These are phyloP conservation scores for Agonum fuliginosum DNA, from an alignment of 2,888 invertebrate species.

Conservation along the genomic window DNA sequence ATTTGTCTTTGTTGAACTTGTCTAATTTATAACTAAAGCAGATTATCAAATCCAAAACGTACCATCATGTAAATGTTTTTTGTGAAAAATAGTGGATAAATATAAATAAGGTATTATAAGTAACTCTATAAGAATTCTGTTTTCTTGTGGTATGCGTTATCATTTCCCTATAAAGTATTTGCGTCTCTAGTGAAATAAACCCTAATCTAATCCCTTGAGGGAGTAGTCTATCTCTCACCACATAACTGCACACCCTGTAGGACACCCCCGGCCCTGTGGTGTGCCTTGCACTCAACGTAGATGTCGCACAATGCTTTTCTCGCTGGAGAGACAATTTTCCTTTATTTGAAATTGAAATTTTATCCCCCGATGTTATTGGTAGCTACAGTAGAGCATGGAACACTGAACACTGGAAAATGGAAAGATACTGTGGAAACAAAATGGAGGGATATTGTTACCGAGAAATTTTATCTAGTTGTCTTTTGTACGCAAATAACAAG, in stretches of 20 bases:
- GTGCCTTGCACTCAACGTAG: not conserved
- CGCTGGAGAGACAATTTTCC: slow-evolving; percentile 25
- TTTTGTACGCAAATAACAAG: not conserved
- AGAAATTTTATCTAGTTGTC: not conserved
- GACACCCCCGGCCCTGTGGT: not conserved
- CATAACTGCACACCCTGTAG: not conserved
- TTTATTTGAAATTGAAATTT: slow-evolving; percentile 51
- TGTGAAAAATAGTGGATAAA: too few species aligned
- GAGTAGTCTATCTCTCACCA: not conserved
- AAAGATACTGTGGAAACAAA: not conserved
- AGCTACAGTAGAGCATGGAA: too few species aligned
- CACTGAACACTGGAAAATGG: not conserved
- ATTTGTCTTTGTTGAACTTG: too few species aligned
- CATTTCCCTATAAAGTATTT: slow-evolving; percentile 2
- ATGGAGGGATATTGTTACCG: not conserved
- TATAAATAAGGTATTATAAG: too few species aligned
- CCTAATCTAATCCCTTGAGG: slow-evolving; percentile 36
- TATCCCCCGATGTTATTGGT: slow-evolving; percentile 45
- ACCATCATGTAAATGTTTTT: too few species aligned
- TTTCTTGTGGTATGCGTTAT: not conserved
- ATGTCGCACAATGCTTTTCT: not conserved
- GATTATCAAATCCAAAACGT: too few species aligned
- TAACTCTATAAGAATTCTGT: too few species aligned
- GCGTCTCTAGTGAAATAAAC: slow-evolving; percentile 6
- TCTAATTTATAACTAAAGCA: too few species aligned